Percentiles rank a stretch among this genome's conserved stretches.
These are phyloP conservation scores for Pao palembangensis DNA, from an alignment of 2,113 vertebrate species.

Conservation along the genomic window DNA sequence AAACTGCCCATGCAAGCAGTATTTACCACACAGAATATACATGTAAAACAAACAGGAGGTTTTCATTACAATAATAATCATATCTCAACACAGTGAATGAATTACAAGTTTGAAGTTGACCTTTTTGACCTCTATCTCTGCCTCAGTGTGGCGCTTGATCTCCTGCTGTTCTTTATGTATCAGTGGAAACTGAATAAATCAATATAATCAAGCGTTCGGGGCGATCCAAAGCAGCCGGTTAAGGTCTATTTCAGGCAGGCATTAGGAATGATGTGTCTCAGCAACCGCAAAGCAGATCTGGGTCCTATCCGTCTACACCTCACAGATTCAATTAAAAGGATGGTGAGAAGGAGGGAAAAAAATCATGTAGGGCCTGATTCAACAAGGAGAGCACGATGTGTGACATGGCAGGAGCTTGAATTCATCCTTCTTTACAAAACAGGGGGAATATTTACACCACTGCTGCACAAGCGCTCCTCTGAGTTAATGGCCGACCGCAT, in stretches of 20 bases:
- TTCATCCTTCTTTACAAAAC: conserved; percentile 55
- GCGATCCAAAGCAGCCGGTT: conserved; percentile 53
- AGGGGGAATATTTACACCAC: conserved; percentile 52
- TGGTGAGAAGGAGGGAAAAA: not conserved
- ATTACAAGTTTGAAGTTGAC: not conserved
- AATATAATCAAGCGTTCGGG: conserved; percentile 59
- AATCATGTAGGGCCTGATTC: conserved; percentile 38
- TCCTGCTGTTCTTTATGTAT: conserved; percentile 52
- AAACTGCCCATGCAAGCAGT: conserved; percentile 66
- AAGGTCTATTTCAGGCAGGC: conserved; percentile 57
- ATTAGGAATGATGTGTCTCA: conserved; percentile 50
- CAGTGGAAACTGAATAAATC: conserved; percentile 59
- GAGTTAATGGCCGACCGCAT: conserved; percentile 64
- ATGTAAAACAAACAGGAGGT: conserved; percentile 42
- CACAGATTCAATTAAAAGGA: conserved; percentile 67
- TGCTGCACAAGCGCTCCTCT: conserved; percentile 64
- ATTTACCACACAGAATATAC: conserved; percentile 45
- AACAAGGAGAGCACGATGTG: conserved; percentile 36
- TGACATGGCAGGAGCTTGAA: conserved; percentile 42
- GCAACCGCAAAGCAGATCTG: conserved; percentile 45
- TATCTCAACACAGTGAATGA: too few relatives aligned
- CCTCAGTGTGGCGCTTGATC: conserved; percentile 34
- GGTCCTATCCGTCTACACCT: conserved; percentile 53
- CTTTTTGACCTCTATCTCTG: conserved; percentile 25
- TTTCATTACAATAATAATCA: conserved; percentile 9